phyloP scores from a whole-genome alignment of 1,140 invertebrate species.

The Pseudomyrmex pallidus region DNA sequence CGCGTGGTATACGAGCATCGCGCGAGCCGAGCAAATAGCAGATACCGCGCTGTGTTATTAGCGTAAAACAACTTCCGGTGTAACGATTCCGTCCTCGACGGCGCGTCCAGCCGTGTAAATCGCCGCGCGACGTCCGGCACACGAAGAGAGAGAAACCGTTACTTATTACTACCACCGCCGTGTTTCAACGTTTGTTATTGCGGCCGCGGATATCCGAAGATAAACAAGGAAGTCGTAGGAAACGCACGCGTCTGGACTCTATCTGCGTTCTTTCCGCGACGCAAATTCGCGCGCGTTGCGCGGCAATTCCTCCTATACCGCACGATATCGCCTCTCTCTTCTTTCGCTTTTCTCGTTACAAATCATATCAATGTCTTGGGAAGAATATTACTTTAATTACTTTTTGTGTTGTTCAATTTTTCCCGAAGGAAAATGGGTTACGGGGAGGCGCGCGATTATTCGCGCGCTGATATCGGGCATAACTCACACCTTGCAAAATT shows the following conservation, averaged over 20 bases:
- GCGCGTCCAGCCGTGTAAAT: constrained; percentile 53
- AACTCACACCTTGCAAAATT: constrained; percentile 14
- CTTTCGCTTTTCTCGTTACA: no score
- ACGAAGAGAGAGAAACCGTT: constrained; percentile 30
- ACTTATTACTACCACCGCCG: neutral
- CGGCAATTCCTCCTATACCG: neutral
- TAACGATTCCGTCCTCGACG: constrained; percentile 57
- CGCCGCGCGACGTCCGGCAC: neutral
- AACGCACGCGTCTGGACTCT: neutral
- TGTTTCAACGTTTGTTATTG: neutral
- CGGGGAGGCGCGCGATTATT: neutral
- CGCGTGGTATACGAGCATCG: neutral
- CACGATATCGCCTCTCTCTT: no score
- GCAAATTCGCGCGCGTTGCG: neutral
- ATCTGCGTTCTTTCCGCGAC: neutral
- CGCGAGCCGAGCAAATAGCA: constrained; percentile 1
- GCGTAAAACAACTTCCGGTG: constrained; percentile 60
- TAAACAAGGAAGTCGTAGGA: neutral
- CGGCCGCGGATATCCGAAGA: neutral
- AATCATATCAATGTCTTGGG: no score
- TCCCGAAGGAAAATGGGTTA: no score
- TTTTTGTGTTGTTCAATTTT: no score
- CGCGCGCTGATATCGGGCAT: neutral
- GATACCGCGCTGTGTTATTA: constrained; percentile 48
- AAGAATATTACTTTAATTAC: no score